Evolutionary conservation across 2,888 invertebrate genomes (phyloP), one percentile per base, ranked within the genome.

Genomic region (Drosophila ustulata): DNA sequence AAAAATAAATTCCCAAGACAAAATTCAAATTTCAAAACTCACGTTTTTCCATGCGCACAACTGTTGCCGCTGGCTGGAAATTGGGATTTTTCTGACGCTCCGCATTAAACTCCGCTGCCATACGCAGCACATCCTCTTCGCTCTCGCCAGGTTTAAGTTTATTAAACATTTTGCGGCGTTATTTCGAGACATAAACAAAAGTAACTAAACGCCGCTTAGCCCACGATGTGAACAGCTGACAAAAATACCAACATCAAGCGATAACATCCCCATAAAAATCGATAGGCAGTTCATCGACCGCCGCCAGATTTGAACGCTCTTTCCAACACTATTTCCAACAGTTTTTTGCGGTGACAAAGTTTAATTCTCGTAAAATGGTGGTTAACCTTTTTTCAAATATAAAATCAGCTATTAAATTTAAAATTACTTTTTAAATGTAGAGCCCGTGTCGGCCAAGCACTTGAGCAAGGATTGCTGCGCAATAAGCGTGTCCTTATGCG

Each of bases 121-220:
- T 94, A 64, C 93, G 94, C 23, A 96, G 92, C 39, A 97, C 93
- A 87, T 96, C 96, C 13, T 96, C 95, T 81, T 97, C 96, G 45
- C 93, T 94, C 90, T 96, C 96, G 4, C 94, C 94, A 2, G 94
- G 94, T 87, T 95, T 95, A 0, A 96, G 96, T 76, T 96, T 82
- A 45, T 89, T 90, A 59, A 89, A 88, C 89, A 91, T 91, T 76
- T 78, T 77, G 30, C 11, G 32, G 8, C 18, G 9, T 0, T 13
- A 41, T 32, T 26, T 34, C 5, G 6, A 9, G 5, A 4, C n/a
- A 26, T 47, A 53, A 61, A 52, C 52, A 45, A 18, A 43, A 34
- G 43, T n/a, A 43, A 46, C 7, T 28, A 18, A 49, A 49, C 3
- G n/a, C 49, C 23, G 58, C 39, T 9, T 18, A 6, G 9, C 18